Conservation (phyloP, 2,888 invertebrate genomes). For the Drosophila sordidapex region DNA sequence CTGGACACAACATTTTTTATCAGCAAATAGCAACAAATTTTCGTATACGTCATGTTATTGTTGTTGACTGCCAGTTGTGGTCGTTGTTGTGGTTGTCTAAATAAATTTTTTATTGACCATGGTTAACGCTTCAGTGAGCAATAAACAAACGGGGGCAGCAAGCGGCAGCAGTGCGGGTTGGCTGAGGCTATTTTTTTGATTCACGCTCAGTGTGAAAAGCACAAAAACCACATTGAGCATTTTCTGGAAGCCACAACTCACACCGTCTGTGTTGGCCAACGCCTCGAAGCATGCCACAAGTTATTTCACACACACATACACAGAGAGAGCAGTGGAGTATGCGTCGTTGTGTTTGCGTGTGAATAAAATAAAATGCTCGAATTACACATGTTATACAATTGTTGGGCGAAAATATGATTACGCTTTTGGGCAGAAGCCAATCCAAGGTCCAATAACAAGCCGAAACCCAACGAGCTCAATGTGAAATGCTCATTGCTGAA, state of each 20-base stretch:
- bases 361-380: constrained; percentile 66
- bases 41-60: constrained; percentile 56
- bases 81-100: constrained; percentile 70
- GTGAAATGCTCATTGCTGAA: constrained; percentile 8
- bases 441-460: neutral
- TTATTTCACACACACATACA: constrained; percentile 58
- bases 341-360: constrained; percentile 27
- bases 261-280: constrained; percentile 42
- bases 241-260: constrained; percentile 19
- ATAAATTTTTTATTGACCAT: constrained; percentile 80
- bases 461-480: constrained; percentile 10
- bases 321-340: neutral
- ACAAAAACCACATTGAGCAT: constrained; percentile 63
- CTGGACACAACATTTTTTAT: constrained; percentile 57
- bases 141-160: constrained; percentile 54
- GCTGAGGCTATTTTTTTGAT: neutral
- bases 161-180: neutral
- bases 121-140: constrained; percentile 78
- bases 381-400: constrained; percentile 79
- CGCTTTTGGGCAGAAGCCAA: constrained; percentile 34
- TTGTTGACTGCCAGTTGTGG: constrained; percentile 32
- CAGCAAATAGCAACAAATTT: constrained; percentile 57
- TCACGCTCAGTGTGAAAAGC: constrained; percentile 48
- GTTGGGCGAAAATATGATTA: constrained; percentile 71
- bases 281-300: constrained; percentile 79